phyloP scores from a whole-genome alignment of 2,113 vertebrate genomes.

The Oryzias woworae region DNA sequence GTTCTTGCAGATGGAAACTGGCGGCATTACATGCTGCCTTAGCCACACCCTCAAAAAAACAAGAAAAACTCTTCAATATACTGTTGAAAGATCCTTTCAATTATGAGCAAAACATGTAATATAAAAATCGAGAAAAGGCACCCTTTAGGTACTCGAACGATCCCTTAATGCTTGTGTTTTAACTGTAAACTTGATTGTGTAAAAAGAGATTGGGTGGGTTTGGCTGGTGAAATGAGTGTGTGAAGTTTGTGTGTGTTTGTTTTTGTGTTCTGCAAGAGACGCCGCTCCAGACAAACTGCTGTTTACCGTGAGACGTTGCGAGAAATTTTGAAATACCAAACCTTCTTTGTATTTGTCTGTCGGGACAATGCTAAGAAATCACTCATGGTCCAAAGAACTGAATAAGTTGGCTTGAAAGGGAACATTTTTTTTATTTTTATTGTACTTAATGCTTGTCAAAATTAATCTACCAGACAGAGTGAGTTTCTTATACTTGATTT shows the following conservation, averaged over 20 bases:
- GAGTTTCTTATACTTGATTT: not conserved
- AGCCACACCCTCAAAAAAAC: slow-evolving; percentile 45
- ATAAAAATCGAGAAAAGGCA: slow-evolving; percentile 22
- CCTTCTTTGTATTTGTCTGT: too few relatives aligned
- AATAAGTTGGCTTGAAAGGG: too few relatives aligned
- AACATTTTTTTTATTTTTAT: too few relatives aligned
- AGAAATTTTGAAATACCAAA: too few relatives aligned
- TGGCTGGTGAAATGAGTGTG: slow-evolving; percentile 6
- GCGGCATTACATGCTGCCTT: slow-evolving; percentile 43
- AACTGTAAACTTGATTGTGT: slow-evolving; percentile 29
- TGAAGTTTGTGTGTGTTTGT: not conserved
- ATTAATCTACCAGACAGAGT: not conserved
- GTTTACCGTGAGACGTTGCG: too few relatives aligned
- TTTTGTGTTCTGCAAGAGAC: not conserved
- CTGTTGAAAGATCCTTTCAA: slow-evolving; percentile 16
- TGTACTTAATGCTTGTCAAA: too few relatives aligned
- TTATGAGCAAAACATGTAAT: slow-evolving; percentile 14
- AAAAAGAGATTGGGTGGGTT: not conserved
- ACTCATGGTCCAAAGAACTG: too few relatives aligned
- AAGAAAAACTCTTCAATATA: slow-evolving; percentile 2
- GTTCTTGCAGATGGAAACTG: slow-evolving; percentile 49
- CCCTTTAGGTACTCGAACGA: slow-evolving; percentile 17
- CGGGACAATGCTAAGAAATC: too few relatives aligned
- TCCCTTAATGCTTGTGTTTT: slow-evolving; percentile 31
- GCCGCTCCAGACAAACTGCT: too few relatives aligned